Evolutionary conservation across 2,888 invertebrate genomes (phyloP).

Genomic region (Acanthosepion lycidas): DNA sequence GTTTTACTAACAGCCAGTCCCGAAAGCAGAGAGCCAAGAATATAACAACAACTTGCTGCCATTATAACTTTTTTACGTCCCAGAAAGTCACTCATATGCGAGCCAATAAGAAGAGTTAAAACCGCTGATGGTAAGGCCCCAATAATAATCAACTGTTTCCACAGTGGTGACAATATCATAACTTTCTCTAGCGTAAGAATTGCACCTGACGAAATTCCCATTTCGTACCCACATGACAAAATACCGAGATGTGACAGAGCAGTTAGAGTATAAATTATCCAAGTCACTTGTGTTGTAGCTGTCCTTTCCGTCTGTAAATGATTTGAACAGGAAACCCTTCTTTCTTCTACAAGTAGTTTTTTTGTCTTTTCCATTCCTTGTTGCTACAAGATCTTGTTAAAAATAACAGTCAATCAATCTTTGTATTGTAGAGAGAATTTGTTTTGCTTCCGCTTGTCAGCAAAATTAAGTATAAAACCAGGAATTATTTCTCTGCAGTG

Average conservation of each 20-base stretch:
- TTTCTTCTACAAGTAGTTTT: too few species aligned
- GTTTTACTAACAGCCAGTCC: constrained; percentile 72
- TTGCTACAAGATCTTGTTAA: background rate
- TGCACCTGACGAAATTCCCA: constrained; percentile 78
- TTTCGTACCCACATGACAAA: constrained; percentile 78
- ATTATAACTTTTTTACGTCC: constrained; percentile 77
- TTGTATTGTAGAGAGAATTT: too few species aligned
- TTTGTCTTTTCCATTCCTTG: background rate
- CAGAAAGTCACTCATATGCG: constrained; percentile 75
- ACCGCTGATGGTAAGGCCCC: constrained; percentile 76
- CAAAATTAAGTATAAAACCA: too few species aligned
- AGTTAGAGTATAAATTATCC: background rate
- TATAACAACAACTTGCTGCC: constrained; percentile 76
- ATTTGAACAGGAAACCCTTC: too few species aligned
- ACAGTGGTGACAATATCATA: constrained; percentile 74
- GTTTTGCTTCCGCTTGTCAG: too few species aligned
- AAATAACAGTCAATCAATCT: too few species aligned
- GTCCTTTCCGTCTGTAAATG: too few species aligned
- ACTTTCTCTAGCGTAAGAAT: constrained; percentile 74
- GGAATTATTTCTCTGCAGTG: too few species aligned
- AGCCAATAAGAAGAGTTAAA: constrained; percentile 75
- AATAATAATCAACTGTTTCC: constrained; percentile 77
- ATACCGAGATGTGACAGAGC: background rate
- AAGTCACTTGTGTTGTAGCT: too few species aligned
- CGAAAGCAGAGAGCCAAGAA: constrained; percentile 76